A percentile compares a stretch with the other conserved stretches of the same genome.
These are phyloP conservation scores for Orycteropus afer DNA, from an alignment of 2,113 vertebrate species.

Conservation along the genomic window DNA sequence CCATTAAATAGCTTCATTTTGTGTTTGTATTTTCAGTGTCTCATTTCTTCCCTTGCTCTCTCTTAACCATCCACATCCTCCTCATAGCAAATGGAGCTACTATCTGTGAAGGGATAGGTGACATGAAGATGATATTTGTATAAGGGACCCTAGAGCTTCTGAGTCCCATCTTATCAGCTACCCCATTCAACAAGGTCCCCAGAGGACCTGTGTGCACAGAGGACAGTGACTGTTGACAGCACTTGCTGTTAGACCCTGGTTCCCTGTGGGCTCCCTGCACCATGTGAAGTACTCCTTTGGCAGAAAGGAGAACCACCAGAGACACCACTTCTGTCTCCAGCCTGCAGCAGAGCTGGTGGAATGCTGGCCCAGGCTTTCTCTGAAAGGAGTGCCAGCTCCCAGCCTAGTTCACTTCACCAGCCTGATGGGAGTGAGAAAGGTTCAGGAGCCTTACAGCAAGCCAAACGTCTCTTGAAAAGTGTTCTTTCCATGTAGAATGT, in stretches of 20 bases:
- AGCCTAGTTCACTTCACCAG: not conserved
- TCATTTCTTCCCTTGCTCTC: not conserved
- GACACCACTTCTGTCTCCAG: not conserved
- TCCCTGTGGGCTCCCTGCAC: not conserved
- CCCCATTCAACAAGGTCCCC: not conserved
- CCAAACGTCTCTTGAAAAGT: not conserved
- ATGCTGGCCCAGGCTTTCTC: not conserved
- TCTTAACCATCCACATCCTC: not conserved
- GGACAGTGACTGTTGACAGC: not conserved
- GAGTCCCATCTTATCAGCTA: not conserved
- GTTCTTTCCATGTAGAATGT: not conserved
- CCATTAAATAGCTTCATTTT: not conserved
- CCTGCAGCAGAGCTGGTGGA: accelerated
- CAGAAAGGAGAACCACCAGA: not conserved
- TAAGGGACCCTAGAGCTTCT: not conserved
- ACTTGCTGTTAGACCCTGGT: not conserved
- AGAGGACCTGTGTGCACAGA: too few species aligned
- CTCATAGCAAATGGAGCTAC: not conserved
- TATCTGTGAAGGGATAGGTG: not conserved
- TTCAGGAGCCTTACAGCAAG: not conserved
- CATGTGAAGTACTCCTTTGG: not conserved
- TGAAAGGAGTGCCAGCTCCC: not conserved
- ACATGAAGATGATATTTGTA: not conserved
- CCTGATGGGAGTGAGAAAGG: not conserved
- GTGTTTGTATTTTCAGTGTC: not conserved